A percentile compares a stretch with the other conserved stretches of the same genome.
phyloP scores from a whole-genome alignment of 2,888 invertebrate genomes.

The Frankliniella intonsa region DNA sequence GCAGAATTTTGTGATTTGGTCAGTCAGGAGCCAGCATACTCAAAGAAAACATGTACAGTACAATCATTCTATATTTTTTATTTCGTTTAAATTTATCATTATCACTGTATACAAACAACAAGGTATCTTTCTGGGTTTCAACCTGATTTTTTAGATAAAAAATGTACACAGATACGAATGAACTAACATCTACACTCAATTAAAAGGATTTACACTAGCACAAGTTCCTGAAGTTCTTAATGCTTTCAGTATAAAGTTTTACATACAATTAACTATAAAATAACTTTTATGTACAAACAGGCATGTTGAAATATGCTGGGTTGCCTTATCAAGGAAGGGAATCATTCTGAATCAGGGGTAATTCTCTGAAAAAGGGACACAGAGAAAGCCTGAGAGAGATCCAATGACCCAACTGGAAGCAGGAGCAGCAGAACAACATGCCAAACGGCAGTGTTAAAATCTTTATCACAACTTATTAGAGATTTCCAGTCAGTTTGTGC shows the following conservation, averaged over 20 bases:
- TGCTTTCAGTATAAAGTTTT: conserved; percentile 22
- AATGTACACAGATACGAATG: conserved; percentile 37
- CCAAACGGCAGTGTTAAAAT: conserved; percentile 6
- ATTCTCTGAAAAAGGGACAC: background rate
- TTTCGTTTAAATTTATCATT: conserved; percentile 36
- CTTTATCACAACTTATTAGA: conserved; percentile 10
- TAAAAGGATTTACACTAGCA: conserved; percentile 21
- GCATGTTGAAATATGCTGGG: conserved; percentile 36
- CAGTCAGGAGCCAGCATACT: conserved; percentile 35
- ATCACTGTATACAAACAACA: conserved; percentile 38
- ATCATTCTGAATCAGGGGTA: background rate
- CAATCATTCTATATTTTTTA: conserved; percentile 38
- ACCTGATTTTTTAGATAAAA: conserved; percentile 36
- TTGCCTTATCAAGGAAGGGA: conserved; percentile 3
- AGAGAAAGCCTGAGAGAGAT: conserved; percentile 23
- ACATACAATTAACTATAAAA: conserved; percentile 26
- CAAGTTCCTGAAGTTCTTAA: conserved; percentile 1
- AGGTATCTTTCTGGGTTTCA: conserved; percentile 33
- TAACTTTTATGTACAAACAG: conserved; percentile 34
- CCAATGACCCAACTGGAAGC: conserved; percentile 21
- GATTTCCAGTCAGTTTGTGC: conserved; percentile 25
- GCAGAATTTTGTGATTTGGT: conserved; percentile 38
- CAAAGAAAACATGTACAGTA: conserved; percentile 36
- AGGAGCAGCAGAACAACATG: conserved; percentile 19
- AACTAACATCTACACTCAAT: conserved; percentile 18